Evolutionary conservation across 2,113 vertebrate genomes (phyloP).

Genomic region (Pelmatolapia mariae): DNA sequence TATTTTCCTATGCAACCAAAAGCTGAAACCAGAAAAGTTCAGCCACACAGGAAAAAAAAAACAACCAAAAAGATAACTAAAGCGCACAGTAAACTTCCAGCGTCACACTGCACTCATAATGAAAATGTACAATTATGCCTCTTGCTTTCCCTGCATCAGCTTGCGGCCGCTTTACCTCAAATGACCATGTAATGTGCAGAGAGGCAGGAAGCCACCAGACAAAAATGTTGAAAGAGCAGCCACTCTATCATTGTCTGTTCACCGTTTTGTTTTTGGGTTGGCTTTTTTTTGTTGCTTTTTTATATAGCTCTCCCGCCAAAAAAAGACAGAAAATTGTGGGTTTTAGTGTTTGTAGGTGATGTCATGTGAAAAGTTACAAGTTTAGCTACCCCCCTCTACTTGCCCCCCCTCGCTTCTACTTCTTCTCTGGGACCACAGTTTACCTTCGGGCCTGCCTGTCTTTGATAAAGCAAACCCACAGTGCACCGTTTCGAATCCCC

Average conservation of each 20-base stretch:
- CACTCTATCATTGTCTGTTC: constrained; percentile 50
- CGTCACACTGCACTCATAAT: not conserved
- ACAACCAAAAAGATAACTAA: constrained; percentile 9
- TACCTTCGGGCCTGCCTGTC: not conserved
- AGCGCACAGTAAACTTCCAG: constrained; percentile 12
- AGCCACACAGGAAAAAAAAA: constrained; percentile 1
- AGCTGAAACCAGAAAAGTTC: not conserved
- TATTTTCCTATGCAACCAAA: constrained; percentile 2
- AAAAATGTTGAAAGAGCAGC: constrained; percentile 35
- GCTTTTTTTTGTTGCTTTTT: not conserved
- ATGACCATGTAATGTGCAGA: constrained; percentile 47
- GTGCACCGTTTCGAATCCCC: not conserved
- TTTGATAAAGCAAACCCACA: constrained; percentile 32
- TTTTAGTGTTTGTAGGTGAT: constrained; percentile 28
- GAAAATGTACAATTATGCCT: constrained; percentile 53
- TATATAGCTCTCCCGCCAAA: not conserved
- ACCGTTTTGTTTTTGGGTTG: not conserved
- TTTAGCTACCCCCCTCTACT: not conserved
- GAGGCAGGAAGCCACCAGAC: constrained; percentile 37
- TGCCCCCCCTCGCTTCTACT: not conserved
- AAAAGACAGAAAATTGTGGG: constrained; percentile 1
- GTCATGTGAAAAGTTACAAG: constrained; percentile 20
- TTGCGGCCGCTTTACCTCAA: constrained; percentile 52
- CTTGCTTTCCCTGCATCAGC: constrained; percentile 30
- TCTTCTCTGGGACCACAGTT: not conserved